Evolutionary conservation across 2,888 invertebrate species (phyloP).

Genomic region (Acrobasis repandana): DNA sequence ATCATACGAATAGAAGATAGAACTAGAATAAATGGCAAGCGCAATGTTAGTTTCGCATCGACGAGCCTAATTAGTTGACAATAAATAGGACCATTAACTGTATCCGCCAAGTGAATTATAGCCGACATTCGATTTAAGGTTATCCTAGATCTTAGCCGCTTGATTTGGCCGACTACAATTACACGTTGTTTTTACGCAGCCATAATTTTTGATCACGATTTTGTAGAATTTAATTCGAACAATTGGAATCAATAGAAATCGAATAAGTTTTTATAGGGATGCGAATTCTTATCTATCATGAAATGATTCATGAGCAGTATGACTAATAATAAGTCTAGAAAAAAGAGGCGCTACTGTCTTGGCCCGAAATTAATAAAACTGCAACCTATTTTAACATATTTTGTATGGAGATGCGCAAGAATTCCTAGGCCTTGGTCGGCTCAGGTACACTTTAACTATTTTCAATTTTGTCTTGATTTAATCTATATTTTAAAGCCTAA

Average conservation of each 20-base stretch:
- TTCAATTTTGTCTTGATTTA: too few species aligned
- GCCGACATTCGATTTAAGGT: slow-evolving; percentile 6
- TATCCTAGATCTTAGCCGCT: slow-evolving; percentile 10
- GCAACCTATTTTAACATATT: too few species aligned
- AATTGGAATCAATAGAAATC: background rate
- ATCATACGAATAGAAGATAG: too few species aligned
- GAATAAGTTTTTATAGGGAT: background rate
- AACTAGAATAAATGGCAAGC: slow-evolving; percentile 3
- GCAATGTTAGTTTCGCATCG: slow-evolving; percentile 3
- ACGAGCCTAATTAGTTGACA: slow-evolving; percentile 4
- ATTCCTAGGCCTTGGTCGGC: too few species aligned
- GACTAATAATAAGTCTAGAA: too few species aligned
- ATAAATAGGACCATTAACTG: background rate
- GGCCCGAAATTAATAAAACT: too few species aligned
- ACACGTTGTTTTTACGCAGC: background rate
- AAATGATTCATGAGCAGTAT: too few species aligned
- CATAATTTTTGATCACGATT: background rate
- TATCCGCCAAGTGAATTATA: slow-evolving; percentile 9
- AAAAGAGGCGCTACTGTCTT: too few species aligned
- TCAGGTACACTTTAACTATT: too few species aligned
- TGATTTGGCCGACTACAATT: slow-evolving; percentile 17
- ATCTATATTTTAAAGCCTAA: too few species aligned
- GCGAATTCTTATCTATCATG: too few species aligned
- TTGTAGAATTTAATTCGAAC: background rate
- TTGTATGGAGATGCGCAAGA: too few species aligned